Conservation (phyloP, 2,797 vertebrate species). For the Gobionotothen gibberifrons region DNA sequence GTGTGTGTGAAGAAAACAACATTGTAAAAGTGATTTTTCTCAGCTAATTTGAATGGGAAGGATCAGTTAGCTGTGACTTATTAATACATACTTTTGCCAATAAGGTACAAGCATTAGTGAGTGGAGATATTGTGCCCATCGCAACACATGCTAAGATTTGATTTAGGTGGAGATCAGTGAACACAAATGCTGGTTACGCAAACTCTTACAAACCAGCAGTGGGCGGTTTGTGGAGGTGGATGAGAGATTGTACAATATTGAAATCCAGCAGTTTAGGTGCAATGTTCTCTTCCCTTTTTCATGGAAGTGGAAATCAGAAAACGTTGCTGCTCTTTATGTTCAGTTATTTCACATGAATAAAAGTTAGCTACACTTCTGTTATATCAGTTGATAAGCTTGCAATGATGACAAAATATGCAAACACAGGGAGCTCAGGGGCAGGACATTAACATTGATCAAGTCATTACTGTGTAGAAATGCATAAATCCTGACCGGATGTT, state of each 20-base stretch:
- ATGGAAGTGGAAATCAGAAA: slow-evolving; percentile 27
- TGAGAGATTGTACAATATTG: slow-evolving; percentile 45
- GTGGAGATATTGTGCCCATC: not conserved
- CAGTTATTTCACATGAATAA: slow-evolving; percentile 13
- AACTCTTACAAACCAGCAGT: slow-evolving; percentile 48
- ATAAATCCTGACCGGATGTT: slow-evolving; percentile 14
- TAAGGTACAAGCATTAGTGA: not conserved
- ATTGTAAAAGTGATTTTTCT: not conserved
- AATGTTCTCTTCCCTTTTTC: slow-evolving; percentile 28
- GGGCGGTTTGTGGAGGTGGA: slow-evolving; percentile 58
- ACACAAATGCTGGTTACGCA: slow-evolving; percentile 34
- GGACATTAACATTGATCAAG: slow-evolving; percentile 18
- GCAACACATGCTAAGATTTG: slow-evolving; percentile 9
- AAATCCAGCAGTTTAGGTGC: slow-evolving; percentile 46
- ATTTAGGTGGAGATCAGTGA: slow-evolving; percentile 25
- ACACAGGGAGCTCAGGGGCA: not conserved
- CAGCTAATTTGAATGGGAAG: not conserved
- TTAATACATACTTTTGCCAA: slow-evolving; percentile 3
- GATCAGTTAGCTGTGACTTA: not conserved
- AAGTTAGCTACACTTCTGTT: not conserved
- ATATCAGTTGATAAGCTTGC: slow-evolving; percentile 4
- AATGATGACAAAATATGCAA: slow-evolving; percentile 3
- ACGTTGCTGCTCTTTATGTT: slow-evolving; percentile 6
- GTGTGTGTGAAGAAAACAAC: slow-evolving; percentile 11
- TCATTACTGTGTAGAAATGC: slow-evolving; percentile 17